Base-by-base conservation (phyloP, 2,888 invertebrate species). In the Protodeltote pygarga region DNA sequence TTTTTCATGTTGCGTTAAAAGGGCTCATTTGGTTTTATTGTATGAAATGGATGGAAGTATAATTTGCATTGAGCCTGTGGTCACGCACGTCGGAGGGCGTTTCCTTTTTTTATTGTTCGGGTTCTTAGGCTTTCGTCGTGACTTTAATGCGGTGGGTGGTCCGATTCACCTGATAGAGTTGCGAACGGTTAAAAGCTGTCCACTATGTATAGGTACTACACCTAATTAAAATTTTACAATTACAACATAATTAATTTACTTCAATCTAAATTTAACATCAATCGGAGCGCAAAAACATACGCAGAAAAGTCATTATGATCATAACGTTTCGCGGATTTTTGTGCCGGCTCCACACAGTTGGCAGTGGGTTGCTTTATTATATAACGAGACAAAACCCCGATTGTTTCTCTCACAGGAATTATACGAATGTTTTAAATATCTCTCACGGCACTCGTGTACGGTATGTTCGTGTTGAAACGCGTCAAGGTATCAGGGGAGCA, bases 21-120 rank as follows among this genome's bases (percentile, higher is more conserved):
- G 88, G 85, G 82, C 89, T 89, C 88, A 90, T 89, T 89, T 89
- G 84, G 87, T 85, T 89, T 89, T 88, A 89, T 89, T 90, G 86
- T 88, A 89, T 83, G 83, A 85, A 88, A 87, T 88, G 85, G 85
- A 87, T 88, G 84, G 85, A 83, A 85, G 85, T 85, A 83, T 88
- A 89, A 90, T 90, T 90, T 91, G 89, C 90, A 90, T 89, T 84
- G 84, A 86, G 83, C 78, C 77, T 79, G 81, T 82, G 90, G 89
- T 87, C 89, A 90, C 89, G 89, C 89, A 89, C 89, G 78, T 60
- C 62, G 76, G 51, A 65, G 70, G 80, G 79, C 67, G 77, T 78
- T 84, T 79, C 82, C 80, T 82, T 85, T 79, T 61, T 88, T 86
- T 85, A 89, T 86, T 87, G 83, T 86, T 81, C 78, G 75, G 75